Percentiles rank a stretch among this genome's conserved stretches.
Evolutionary conservation across 2,113 vertebrate species (phyloP).

Genomic region (Sebastes fasciatus): DNA sequence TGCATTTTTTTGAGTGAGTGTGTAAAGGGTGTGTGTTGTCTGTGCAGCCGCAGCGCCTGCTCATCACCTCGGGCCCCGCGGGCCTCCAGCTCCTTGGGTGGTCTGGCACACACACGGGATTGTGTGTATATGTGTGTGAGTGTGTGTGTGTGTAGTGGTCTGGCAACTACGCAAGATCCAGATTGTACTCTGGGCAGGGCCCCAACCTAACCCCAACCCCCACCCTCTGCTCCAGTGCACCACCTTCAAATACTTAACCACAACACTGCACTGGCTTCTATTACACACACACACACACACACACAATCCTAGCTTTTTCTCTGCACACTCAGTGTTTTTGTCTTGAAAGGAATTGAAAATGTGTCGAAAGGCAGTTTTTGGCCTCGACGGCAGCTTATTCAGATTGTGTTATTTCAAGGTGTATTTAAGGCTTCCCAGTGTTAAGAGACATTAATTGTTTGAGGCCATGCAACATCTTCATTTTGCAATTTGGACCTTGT

Average conservation of each 20-base stretch:
- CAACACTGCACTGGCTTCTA: slow-evolving; percentile 76
- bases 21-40: slow-evolving; percentile 73
- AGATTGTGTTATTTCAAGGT: slow-evolving; percentile 41
- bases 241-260: slow-evolving; percentile 83
- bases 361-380: slow-evolving; percentile 60
- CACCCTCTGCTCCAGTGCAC: slow-evolving; percentile 78
- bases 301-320: slow-evolving; percentile 49
- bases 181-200: slow-evolving; percentile 86
- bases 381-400: slow-evolving; percentile 28
- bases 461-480: background rate
- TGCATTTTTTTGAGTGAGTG: slow-evolving; percentile 55
- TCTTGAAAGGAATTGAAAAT: slow-evolving; percentile 50
- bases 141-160: slow-evolving; percentile 79
- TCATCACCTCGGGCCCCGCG: slow-evolving; percentile 88
- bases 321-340: slow-evolving; percentile 54
- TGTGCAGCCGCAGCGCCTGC: slow-evolving; percentile 83
- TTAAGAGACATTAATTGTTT: background rate
- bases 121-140: slow-evolving; percentile 40
- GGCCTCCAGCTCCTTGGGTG: slow-evolving; percentile 82
- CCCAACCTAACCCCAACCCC: slow-evolving; percentile 84
- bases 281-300: slow-evolving; percentile 60
- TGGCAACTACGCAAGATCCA: slow-evolving; percentile 86
- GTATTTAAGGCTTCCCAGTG: slow-evolving; percentile 8
- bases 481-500: slow-evolving; percentile 3
- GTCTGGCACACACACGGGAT: slow-evolving; percentile 69